These are phyloP conservation scores for Podarcis siculus DNA, from an alignment of 2,797 vertebrate species.

Conservation along the genomic window DNA sequence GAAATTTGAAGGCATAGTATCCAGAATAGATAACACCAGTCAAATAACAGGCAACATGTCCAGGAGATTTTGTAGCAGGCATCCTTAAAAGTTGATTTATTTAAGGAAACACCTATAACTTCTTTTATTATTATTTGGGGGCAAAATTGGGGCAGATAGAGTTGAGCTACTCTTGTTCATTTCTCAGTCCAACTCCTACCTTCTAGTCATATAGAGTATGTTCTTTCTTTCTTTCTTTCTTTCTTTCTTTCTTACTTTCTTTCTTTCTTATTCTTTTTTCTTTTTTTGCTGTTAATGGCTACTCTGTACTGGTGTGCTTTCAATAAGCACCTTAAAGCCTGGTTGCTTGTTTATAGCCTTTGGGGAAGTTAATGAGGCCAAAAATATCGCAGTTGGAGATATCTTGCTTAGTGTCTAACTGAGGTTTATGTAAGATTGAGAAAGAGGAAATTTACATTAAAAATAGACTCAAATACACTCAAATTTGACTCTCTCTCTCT, in stretches of 20 bases:
- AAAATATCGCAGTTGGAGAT: not conserved
- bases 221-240: not conserved
- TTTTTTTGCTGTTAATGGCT: not conserved
- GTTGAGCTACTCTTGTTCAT: not conserved
- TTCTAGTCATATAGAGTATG: not conserved
- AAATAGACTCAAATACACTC: slow-evolving; percentile 16
- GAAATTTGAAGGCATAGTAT: no score
- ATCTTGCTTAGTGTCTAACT: not conserved
- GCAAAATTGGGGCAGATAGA: not conserved
- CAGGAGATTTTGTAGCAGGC: no score
- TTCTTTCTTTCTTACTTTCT: no score
- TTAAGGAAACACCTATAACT: no score
- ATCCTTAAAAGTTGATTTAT: no score
- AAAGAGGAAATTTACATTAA: slow-evolving; percentile 8
- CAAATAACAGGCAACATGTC: no score
- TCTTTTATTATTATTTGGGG: no score
- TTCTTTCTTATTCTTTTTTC: not conserved
- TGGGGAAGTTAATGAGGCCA: not conserved
- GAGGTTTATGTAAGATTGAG: not conserved
- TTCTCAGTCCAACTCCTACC: not conserved
- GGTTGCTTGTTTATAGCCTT: not conserved
- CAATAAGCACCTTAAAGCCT: not conserved
- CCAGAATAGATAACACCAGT: no score
- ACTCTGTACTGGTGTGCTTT: not conserved
- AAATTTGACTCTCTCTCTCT: slow-evolving; percentile 10